Conservation (phyloP, 2,113 vertebrate genomes). For the Hyla sarda region DNA sequence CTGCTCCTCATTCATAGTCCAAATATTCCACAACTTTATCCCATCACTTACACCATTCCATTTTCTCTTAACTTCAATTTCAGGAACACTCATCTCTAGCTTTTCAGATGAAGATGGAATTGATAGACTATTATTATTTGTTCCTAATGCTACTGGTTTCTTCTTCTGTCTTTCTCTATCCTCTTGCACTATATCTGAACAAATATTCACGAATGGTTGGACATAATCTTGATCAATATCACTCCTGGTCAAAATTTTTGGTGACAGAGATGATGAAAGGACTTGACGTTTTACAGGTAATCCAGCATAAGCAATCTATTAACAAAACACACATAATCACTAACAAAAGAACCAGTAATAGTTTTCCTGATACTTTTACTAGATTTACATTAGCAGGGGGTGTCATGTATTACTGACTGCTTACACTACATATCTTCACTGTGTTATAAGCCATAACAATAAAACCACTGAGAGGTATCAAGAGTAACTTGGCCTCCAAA, state of each 20-base stretch:
- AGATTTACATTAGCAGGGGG: too few species aligned
- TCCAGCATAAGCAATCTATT: not conserved
- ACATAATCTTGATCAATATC: not conserved
- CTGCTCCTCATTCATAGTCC: slow-evolving; percentile 70
- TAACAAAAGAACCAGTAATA: too few species aligned
- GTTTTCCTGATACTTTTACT: not conserved
- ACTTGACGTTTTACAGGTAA: not conserved
- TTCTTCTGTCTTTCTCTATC: not conserved
- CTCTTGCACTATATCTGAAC: not conserved
- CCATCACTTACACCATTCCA: not conserved
- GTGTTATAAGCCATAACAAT: not conserved
- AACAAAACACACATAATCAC: not conserved
- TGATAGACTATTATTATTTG: not conserved
- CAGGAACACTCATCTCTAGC: not conserved
- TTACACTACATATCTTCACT: not conserved
- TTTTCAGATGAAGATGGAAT: slow-evolving; percentile 46
- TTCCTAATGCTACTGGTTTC: not conserved
- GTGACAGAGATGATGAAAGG: not conserved
- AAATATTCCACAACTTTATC: slow-evolving; percentile 72
- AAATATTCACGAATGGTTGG: not conserved
- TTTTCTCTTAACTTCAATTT: not conserved
- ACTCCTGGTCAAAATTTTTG: not conserved
- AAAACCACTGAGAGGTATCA: too few species aligned
- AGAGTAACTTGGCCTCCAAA: too few species aligned
- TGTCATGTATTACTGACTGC: not conserved